phyloP scores from a whole-genome alignment of 2,888 invertebrate species.

The Sphecodes monilicornis region DNA sequence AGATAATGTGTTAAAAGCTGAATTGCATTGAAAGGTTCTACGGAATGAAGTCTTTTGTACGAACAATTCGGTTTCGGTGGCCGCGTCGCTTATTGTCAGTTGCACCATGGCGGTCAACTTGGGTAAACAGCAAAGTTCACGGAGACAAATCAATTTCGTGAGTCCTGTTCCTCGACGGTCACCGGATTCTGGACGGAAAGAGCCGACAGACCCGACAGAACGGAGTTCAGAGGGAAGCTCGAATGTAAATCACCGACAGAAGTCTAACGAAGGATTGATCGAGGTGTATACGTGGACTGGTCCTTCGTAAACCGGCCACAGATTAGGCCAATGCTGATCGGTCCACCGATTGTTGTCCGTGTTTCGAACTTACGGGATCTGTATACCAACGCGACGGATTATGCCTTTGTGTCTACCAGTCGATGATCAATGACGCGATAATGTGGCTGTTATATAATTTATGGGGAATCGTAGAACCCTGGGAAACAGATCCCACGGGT shows the following conservation, averaged over 20 bases:
- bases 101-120: not conserved
- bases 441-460: not conserved
- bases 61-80: not conserved
- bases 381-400: conserved; percentile 37
- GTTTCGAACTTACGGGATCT: conserved; percentile 42
- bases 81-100: not conserved
- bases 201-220: not conserved
- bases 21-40: too few relatives aligned
- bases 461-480: not conserved
- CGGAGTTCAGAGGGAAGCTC: not conserved
- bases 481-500: not conserved
- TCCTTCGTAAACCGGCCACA: not conserved
- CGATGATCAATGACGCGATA: conserved; percentile 42
- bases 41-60: not conserved
- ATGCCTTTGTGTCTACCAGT: conserved; percentile 31
- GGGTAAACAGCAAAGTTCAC: not conserved
- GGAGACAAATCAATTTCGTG: not conserved
- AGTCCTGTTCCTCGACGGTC: not conserved
- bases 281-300: not conserved
- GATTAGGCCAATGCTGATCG: not conserved
- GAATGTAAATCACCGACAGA: conserved; percentile 45
- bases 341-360: conserved; percentile 15
- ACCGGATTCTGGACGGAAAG: not conserved
- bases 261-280: conserved; percentile 53
- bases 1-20: too few relatives aligned